Percentiles rank a stretch among this genome's conserved stretches.
Evolutionary conservation across 2,113 vertebrate genomes (phyloP).

Genomic region (Isurus oxyrinchus): DNA sequence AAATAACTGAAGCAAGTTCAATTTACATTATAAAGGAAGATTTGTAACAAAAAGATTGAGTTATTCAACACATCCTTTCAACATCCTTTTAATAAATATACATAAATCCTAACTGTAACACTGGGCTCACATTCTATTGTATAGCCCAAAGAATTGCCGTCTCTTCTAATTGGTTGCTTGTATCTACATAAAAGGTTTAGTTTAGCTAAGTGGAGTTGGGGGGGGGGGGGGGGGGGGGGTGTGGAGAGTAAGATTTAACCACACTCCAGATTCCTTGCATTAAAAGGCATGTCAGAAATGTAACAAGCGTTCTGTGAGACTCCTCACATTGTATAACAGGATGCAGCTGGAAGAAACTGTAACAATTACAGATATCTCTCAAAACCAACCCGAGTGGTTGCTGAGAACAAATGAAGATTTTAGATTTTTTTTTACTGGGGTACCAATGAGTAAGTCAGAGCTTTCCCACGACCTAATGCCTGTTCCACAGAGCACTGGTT

Average conservation of each 20-base stretch:
- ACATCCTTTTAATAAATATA: not conserved
- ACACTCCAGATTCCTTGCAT: not conserved
- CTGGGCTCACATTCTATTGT: not conserved
- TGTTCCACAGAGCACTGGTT: not conserved
- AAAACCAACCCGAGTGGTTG: not conserved
- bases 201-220: not conserved
- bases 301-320: not conserved
- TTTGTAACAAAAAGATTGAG: not conserved
- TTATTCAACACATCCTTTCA: not conserved
- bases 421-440: not conserved
- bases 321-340: not conserved
- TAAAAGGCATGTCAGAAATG: not conserved
- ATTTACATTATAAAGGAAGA: not conserved
- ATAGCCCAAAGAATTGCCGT: not conserved
- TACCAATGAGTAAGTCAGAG: slow-evolving; percentile 23
- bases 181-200: not conserved
- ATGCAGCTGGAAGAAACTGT: not conserved
- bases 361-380: not conserved
- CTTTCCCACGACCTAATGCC: slow-evolving; percentile 11
- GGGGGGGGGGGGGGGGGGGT: too few relatives aligned
- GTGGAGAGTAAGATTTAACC: not conserved
- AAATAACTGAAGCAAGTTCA: not conserved
- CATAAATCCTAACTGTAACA: not conserved
- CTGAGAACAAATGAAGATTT: not conserved
- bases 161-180: not conserved